Percentiles rank a stretch among this genome's conserved stretches.
Evolutionary conservation across 2,888 invertebrate genomes (phyloP).

Genomic region (Apoderus coryli): DNA sequence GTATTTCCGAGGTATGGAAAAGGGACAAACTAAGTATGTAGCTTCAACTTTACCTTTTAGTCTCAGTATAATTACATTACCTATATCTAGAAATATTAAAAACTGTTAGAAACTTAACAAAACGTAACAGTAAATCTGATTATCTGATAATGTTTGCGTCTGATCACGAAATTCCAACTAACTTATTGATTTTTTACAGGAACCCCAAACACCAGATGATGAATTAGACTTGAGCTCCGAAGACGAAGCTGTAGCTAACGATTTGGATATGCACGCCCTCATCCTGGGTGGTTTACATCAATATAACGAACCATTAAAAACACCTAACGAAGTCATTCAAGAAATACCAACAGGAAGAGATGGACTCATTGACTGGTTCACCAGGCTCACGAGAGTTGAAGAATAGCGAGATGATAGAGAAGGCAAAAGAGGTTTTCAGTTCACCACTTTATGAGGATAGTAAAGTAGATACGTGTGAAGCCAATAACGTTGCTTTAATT

Average conservation of each 20-base stretch:
- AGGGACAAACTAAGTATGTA: no score
- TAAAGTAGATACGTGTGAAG: slow-evolving; percentile 41
- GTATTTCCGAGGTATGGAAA: no score
- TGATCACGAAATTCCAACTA: no score
- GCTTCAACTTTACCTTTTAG: no score
- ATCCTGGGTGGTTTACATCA: slow-evolving; percentile 58
- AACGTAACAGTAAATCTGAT: no score
- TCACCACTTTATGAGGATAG: slow-evolving; percentile 84
- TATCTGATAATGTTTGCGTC: no score
- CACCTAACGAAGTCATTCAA: slow-evolving; percentile 94
- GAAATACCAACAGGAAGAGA: slow-evolving; percentile 96
- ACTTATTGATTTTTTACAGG: slow-evolving; percentile 34
- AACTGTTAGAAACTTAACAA: no score
- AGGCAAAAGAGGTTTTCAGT: slow-evolving; percentile 71
- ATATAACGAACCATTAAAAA: slow-evolving; percentile 74
- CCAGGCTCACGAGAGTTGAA: slow-evolving; percentile 62
- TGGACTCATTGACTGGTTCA: slow-evolving; percentile 42
- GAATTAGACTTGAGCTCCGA: slow-evolving; percentile 82
- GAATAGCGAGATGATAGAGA: slow-evolving; percentile 58
- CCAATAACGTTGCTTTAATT: no score
- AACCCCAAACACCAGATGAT: slow-evolving; percentile 52
- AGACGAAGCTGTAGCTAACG: slow-evolving; percentile 90
- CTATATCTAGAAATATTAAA: no score
- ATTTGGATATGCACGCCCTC: slow-evolving; percentile 96
- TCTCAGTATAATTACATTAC: no score